Evolutionary conservation across 2,113 vertebrate species (phyloP), one percentile per base, ranked within the genome.

Genomic region (Hyla sarda): DNA sequence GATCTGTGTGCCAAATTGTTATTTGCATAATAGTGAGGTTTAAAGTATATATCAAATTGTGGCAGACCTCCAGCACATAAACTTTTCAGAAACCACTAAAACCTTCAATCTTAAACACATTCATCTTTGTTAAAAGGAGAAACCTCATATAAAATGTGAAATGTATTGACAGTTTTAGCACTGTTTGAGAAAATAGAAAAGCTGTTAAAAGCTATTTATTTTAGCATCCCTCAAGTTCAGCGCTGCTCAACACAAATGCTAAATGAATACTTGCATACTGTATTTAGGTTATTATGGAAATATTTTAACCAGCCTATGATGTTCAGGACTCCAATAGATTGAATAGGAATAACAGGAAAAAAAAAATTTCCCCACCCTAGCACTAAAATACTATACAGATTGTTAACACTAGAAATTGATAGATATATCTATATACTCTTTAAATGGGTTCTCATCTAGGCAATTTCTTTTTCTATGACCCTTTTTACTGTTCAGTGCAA

Each of bases 21-120:
- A 91, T 93, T 94, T 94, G 90, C 89, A 91, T 92, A 92, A 91
- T 91, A 90, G 90, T 90, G 83, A 92, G 87, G 78, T 92, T 19
- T 89, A 90, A 93, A 82, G 87, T 90, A 90, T 91, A 91, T 91
- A 92, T 93, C 88, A 93, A 78, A 88, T 86, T 79, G 30, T 91
- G 90, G 91, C 91, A 90, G 87, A 88, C 78, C 0, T 87, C 91
- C 92, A 94, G 88, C 82, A 82, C 84, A 90, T 92, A 92, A 92
- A 93, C 87, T 92, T 52, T 88, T 89, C 60, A 80, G 88, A 91
- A 93, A 82, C 88, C 90, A 89, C 90, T 92, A 88, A 93, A 93
- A 93, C 82, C 86, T 90, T 91, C 90, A 90, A 9, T 92, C 88
- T 90, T 88, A 90, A 91, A 91, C 83, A 65, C 83, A 90, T 91